Base-by-base conservation (phyloP, 2,888 invertebrate genomes). In the Nasonia oneida region DNA sequence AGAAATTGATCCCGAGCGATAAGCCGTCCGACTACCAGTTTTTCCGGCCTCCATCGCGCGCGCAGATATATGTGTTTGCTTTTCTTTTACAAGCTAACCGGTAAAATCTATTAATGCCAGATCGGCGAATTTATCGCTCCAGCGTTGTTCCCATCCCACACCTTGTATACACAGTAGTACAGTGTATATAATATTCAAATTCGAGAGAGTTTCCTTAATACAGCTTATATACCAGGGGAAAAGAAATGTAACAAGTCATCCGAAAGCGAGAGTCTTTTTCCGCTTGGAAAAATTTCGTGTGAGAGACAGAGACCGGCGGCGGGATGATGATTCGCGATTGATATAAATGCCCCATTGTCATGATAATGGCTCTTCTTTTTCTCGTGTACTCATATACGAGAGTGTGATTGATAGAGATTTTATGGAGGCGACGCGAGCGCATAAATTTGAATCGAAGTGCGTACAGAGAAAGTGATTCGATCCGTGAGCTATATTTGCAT, bases 261-360 rank as follows among this genome's bases (percentile, higher is more conserved):
- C 3, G 79, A 84, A 78, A 79, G 73, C 50, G 61, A 84, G 73
- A 74, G 79, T 67, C 70, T 47, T 83, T 77, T 83, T 83, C 83
- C 83, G 83, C 77, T 77, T 78, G 39, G 71, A 71, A 70, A 77
- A 77, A 37, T 77, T 57, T 71, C 71, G 57, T 29, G 42, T 12
- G 50, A 67, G 33, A 70, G 23, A 15, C 2, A 6, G 15, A 53
- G 4, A 18, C 8, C 57, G 57, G 5, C 4, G 57, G 18, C 1
- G 29, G 29, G 0, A 29, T 29, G 18, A 70, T 12, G 14, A 47
- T 76, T 8, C 64, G 50, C 57, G 76, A 81, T 84, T 81, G 84
- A 84, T 81, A 81, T 71, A 71, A 84, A 76, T 61, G 81, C 70
- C 33, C 84, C 67, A 84, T 84, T 84, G 84, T 84, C 75, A 81